Conservation (phyloP, 2,888 invertebrate species). For the Synanthedon myopaeformis region DNA sequence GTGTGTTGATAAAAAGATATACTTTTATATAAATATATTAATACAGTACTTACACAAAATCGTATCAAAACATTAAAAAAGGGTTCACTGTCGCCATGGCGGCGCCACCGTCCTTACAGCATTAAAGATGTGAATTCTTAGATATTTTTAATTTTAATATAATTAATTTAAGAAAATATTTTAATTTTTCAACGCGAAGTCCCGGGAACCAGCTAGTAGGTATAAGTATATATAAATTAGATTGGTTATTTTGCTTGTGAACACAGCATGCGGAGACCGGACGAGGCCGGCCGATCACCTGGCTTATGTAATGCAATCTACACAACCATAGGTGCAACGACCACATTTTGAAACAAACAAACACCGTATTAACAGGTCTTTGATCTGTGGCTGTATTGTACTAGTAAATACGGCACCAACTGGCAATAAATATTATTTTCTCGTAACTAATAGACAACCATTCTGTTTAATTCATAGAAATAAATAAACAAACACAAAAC, state of each 20-base stretch:
- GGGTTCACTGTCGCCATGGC: too few species aligned
- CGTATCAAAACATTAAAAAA: too few species aligned
- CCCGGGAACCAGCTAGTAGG: too few species aligned
- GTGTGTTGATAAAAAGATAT: too few species aligned
- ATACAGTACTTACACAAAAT: too few species aligned
- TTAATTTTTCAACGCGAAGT: too few species aligned
- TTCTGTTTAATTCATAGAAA: neutral
- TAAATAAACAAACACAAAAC: neutral
- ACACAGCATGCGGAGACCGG: slow-evolving; percentile 40
- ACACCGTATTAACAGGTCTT: slow-evolving; percentile 26
- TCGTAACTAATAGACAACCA: neutral
- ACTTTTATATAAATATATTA: too few species aligned
- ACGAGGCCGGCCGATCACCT: slow-evolving; percentile 65
- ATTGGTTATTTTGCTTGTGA: slow-evolving; percentile 16
- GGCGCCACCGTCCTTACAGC: too few species aligned
- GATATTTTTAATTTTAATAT: too few species aligned
- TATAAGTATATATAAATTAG: too few species aligned
- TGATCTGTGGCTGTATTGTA: slow-evolving; percentile 30
- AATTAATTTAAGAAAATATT: too few species aligned
- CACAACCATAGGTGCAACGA: slow-evolving; percentile 26
- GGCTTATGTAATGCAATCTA: slow-evolving; percentile 38
- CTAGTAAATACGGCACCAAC: neutral
- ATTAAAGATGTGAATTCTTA: too few species aligned
- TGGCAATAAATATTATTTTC: neutral
- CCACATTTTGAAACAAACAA: slow-evolving; percentile 36